Evolutionary conservation across 2,113 vertebrate species (phyloP).

Genomic region (cattle (Bos taurus)): ARS-UCD2.0 NC_037344.1:5923001-5923500

Average conservation of each 20-base stretch:
- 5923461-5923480: neutral
- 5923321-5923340: neutral
- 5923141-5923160: neutral
- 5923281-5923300: neutral
- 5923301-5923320: neutral
- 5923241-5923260: neutral
- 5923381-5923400: neutral
- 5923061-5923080: neutral
- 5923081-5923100: neutral
- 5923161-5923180: neutral
- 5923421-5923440: neutral
- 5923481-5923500: neutral
- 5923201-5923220: neutral
- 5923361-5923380: neutral
- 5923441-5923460: neutral
- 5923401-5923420: neutral
- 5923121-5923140: neutral
- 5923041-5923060: neutral
- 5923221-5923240: neutral
- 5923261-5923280: rapidly evolving
- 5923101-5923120: rapidly evolving
- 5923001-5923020: neutral
- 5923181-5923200: neutral
- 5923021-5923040: neutral
- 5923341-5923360: neutral